Conservation (phyloP, 2,797 vertebrate species). For the Pangasius djambal region DNA sequence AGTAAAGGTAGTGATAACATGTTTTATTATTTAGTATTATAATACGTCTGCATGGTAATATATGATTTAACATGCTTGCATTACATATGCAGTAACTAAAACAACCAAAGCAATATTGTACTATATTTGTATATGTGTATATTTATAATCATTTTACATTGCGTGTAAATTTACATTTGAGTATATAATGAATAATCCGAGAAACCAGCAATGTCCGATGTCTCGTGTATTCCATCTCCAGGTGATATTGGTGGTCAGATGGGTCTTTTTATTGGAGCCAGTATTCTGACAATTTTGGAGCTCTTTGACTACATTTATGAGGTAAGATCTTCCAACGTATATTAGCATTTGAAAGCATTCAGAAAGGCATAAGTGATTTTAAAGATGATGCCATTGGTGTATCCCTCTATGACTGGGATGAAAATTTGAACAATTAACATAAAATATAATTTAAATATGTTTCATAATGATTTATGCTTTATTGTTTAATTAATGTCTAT, state of each 20-base stretch:
- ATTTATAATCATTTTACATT: neutral
- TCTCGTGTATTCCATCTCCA: constrained; percentile 61
- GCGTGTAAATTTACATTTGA: neutral
- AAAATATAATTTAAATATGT: neutral
- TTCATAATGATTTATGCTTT: neutral
- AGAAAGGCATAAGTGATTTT: neutral
- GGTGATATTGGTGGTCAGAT: constrained; percentile 99
- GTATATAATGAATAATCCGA: neutral
- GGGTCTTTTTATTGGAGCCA: constrained; percentile 98
- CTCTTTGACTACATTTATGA: constrained; percentile 98
- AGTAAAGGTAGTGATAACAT: neutral
- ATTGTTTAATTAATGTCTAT: neutral
- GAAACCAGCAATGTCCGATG: neutral
- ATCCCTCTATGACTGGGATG: neutral
- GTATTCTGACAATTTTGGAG: constrained; percentile 94
- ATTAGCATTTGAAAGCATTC: neutral
- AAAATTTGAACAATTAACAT: neutral
- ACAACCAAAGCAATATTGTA: neutral
- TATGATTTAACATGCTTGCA: neutral
- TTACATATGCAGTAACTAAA: neutral
- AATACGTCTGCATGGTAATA: neutral
- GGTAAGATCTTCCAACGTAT: constrained; percentile 72
- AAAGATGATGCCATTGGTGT: too few species aligned
- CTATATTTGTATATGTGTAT: too few species aligned
- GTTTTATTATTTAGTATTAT: neutral